A percentile compares a stretch with the other conserved stretches of the same genome.
These are phyloP conservation scores for Tamandua tetradactyla DNA, from an alignment of 2,797 vertebrate genomes.

Conservation along the genomic window DNA sequence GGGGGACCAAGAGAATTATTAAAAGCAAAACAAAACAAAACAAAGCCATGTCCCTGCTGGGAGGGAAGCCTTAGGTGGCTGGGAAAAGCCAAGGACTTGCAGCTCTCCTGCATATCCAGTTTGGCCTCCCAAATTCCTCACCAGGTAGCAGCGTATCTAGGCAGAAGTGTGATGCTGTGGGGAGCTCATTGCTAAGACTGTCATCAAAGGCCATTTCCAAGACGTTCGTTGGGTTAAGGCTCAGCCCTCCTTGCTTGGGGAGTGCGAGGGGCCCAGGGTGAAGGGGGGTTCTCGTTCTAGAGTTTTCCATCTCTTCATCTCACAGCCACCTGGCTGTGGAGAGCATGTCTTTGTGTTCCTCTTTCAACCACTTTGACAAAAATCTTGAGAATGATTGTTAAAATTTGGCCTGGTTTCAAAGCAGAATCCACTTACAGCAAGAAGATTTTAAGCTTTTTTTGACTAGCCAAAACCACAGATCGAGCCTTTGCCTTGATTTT, in stretches of 20 bases:
- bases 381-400: not conserved
- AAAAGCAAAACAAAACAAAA: not conserved
- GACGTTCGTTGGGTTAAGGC: not conserved
- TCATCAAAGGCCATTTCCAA: not conserved
- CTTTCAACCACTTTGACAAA: not conserved
- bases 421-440: not conserved
- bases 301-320: not conserved
- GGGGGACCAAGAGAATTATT: not conserved
- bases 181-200: not conserved
- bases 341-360: not conserved
- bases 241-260: not conserved
- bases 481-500: not conserved
- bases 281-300: not conserved
- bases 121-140: not conserved
- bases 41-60: not conserved
- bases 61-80: not conserved
- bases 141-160: not conserved
- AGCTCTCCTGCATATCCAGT: not conserved
- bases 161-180: not conserved
- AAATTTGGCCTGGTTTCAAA: not conserved
- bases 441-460: not conserved
- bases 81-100: not conserved
- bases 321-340: not conserved
- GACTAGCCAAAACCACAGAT: not conserved
- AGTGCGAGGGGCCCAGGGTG: rapidly evolving